These are phyloP conservation scores for Chrysolina oricalcia DNA, from an alignment of 2,888 invertebrate genomes.

Conservation along the genomic window DNA sequence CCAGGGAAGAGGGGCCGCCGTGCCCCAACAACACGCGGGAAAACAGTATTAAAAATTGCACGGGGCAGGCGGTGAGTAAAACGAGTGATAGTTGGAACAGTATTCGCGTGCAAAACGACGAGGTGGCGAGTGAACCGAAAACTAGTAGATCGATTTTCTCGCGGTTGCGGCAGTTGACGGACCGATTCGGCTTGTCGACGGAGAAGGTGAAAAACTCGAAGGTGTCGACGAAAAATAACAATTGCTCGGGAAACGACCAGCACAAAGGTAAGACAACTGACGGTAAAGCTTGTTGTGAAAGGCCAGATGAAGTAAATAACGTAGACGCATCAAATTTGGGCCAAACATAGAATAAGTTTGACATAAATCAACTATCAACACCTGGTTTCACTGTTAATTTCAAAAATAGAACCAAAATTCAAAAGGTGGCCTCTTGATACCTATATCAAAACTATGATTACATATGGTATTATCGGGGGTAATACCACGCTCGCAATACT, in stretches of 20 bases:
- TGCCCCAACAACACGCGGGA: constrained; percentile 56
- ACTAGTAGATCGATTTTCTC: constrained; percentile 72
- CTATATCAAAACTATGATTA: too few relatives aligned
- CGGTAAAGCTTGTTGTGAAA: constrained; percentile 63
- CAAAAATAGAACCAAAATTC: too few relatives aligned
- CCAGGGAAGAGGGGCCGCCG: constrained; percentile 43
- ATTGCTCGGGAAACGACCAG: constrained; percentile 56
- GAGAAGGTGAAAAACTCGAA: constrained; percentile 64
- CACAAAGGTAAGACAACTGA: constrained; percentile 57
- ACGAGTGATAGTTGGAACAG: constrained; percentile 60
- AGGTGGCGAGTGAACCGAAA: constrained; percentile 63
- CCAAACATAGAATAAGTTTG: too few relatives aligned
- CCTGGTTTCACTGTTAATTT: too few relatives aligned
- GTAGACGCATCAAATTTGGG: too few relatives aligned
- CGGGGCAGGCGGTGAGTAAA: constrained; percentile 47
- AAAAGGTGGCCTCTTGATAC: too few relatives aligned
- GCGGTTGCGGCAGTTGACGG: constrained; percentile 74
- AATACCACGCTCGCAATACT: too few relatives aligned
- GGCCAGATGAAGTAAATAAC: constrained; percentile 64
- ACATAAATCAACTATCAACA: too few relatives aligned
- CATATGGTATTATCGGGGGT: too few relatives aligned
- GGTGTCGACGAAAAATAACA: constrained; percentile 63
- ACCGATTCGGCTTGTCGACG: constrained; percentile 73
- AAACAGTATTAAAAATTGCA: constrained; percentile 59
- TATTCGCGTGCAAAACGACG: constrained; percentile 60